These are phyloP conservation scores for Narcine bancroftii DNA, from an alignment of 2,113 vertebrate genomes.

Conservation along the genomic window DNA sequence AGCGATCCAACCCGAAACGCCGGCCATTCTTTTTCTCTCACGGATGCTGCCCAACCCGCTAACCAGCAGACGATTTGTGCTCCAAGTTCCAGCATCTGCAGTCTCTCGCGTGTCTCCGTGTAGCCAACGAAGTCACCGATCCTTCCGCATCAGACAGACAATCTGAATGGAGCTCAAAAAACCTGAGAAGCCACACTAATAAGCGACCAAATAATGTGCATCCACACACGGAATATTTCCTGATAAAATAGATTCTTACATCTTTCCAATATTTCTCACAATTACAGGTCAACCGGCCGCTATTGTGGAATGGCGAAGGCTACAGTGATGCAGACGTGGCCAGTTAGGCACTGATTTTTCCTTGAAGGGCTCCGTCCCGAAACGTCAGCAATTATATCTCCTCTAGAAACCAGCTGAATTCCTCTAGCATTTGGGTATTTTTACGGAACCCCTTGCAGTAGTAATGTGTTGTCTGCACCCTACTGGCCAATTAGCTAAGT, in stretches of 20 bases:
- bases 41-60: no score
- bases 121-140: background rate
- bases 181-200: background rate
- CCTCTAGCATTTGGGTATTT: no score
- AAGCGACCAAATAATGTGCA: background rate
- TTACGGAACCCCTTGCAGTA: conserved; percentile 21
- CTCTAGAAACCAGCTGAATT: no score
- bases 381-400: no score
- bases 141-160: background rate
- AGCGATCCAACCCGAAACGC: no score
- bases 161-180: background rate
- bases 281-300: background rate
- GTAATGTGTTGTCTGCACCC: conserved; percentile 28
- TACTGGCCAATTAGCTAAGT: conserved; percentile 29
- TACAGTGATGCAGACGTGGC: background rate
- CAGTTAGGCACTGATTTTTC: background rate
- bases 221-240: background rate
- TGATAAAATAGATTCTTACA: background rate
- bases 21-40: no score
- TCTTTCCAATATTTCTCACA: background rate
- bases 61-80: no score
- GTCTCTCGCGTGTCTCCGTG: no score
- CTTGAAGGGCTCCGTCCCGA: no score
- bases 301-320: background rate
- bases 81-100: no score